Conservation (phyloP, 2,797 vertebrate species). For the Halcyon badia region DNA sequence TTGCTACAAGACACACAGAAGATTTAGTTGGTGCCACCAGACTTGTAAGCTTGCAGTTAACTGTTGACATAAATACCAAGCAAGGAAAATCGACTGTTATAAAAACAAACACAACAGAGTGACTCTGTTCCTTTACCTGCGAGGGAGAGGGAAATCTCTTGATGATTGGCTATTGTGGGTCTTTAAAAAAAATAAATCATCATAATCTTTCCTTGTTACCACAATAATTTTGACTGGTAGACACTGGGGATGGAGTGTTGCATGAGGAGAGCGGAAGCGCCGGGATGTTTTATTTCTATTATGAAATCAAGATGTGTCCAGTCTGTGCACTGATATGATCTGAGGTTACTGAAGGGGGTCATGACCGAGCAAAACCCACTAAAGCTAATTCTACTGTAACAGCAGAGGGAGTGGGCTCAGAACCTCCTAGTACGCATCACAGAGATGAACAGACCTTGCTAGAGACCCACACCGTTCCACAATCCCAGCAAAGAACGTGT, state of each 20-base stretch:
- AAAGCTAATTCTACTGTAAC: background rate
- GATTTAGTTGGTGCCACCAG: slow-evolving; percentile 56
- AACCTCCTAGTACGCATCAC: background rate
- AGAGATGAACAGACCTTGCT: background rate
- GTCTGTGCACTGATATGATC: background rate
- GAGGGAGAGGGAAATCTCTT: background rate
- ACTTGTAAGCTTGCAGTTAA: slow-evolving; percentile 22
- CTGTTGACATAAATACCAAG: slow-evolving; percentile 34
- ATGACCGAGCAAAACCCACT: background rate
- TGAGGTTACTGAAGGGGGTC: background rate
- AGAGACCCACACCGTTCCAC: too few relatives aligned
- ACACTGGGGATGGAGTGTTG: background rate
- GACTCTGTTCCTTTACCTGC: background rate
- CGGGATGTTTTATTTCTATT: background rate
- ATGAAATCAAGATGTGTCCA: background rate
- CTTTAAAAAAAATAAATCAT: background rate
- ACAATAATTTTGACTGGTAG: background rate
- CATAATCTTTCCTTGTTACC: background rate
- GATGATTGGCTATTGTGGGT: background rate
- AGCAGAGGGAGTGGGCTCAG: background rate
- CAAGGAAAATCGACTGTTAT: background rate
- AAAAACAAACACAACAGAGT: background rate
- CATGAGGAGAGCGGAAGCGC: background rate
- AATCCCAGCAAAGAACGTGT: fast-evolving
- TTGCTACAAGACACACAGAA: background rate